These are phyloP conservation scores for Tipula vernalis DNA, from an alignment of 2,888 invertebrate species.

Conservation along the genomic window DNA sequence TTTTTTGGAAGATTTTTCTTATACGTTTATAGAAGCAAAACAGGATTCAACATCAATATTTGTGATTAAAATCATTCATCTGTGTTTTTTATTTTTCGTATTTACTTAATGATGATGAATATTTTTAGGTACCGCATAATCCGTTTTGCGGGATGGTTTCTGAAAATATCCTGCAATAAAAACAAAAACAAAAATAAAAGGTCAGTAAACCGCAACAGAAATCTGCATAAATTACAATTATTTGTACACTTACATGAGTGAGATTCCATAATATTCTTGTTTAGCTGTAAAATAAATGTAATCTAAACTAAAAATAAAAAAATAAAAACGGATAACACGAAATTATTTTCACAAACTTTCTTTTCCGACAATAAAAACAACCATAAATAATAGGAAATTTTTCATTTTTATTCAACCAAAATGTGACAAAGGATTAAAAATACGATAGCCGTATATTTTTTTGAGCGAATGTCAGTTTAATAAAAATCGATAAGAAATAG, in stretches of 20 bases:
- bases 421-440: not conserved
- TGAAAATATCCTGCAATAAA: not conserved
- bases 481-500: not conserved
- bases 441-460: not conserved
- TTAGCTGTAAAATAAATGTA: not conserved
- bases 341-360: not conserved
- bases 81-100: not conserved
- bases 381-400: not conserved
- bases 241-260: not conserved
- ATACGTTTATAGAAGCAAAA: not conserved
- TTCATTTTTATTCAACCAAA: not conserved
- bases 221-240: not conserved
- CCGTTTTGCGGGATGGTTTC: not conserved
- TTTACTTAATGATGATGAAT: not conserved
- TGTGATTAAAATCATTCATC: conserved; percentile 4
- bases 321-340: not conserved
- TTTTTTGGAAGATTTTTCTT: not conserved
- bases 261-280: not conserved
- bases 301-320: not conserved
- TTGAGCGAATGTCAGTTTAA: not conserved
- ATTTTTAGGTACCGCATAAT: not conserved
- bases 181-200: not conserved
- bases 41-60: not conserved
- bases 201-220: not conserved
- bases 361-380: not conserved